phyloP scores from a whole-genome alignment of 1,140 invertebrate species.

The Drosophila kepulauana region DNA sequence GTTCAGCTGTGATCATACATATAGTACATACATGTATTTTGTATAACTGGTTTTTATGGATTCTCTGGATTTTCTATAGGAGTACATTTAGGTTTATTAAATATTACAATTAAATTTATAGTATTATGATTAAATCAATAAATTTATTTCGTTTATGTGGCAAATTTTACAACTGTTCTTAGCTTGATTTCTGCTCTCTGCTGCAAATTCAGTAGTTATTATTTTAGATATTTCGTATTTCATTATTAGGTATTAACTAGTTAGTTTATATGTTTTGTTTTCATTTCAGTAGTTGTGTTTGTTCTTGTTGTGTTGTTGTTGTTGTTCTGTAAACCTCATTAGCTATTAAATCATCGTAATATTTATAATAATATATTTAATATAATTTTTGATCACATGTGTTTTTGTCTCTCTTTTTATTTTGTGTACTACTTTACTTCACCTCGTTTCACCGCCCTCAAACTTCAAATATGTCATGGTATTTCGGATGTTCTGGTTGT shows the following conservation, averaged over 20 bases:
- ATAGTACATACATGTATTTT: slow-evolving; percentile 17
- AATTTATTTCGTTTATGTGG: slow-evolving; percentile 47
- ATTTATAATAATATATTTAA: slow-evolving; percentile 71
- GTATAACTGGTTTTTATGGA: slow-evolving; percentile 10
- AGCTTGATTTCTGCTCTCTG: slow-evolving; percentile 33
- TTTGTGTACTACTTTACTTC: slow-evolving; percentile 34
- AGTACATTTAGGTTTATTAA: slow-evolving; percentile 52
- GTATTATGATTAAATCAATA: slow-evolving; percentile 54
- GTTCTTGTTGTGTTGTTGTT: neutral
- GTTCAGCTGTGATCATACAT: slow-evolving; percentile 23
- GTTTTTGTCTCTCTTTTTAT: slow-evolving; percentile 59
- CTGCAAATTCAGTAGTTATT: slow-evolving; percentile 47
- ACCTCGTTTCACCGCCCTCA: slow-evolving; percentile 40
- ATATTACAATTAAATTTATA: slow-evolving; percentile 41
- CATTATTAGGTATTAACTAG: slow-evolving; percentile 10
- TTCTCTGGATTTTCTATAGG: slow-evolving; percentile 46
- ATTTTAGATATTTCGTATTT: slow-evolving; percentile 35
- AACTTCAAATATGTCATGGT: slow-evolving; percentile 53
- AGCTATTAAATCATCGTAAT: slow-evolving; percentile 72
- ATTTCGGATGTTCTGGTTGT: slow-evolving; percentile 11
- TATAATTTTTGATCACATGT: slow-evolving; percentile 80
- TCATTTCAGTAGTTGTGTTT: slow-evolving; percentile 24
- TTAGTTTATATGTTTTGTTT: slow-evolving; percentile 35
- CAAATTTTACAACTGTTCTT: slow-evolving; percentile 48
- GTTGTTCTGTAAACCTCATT: slow-evolving; percentile 48